Evolutionary conservation across 2,888 invertebrate species (phyloP).

Genomic region (Stictocephala bisonia): DNA sequence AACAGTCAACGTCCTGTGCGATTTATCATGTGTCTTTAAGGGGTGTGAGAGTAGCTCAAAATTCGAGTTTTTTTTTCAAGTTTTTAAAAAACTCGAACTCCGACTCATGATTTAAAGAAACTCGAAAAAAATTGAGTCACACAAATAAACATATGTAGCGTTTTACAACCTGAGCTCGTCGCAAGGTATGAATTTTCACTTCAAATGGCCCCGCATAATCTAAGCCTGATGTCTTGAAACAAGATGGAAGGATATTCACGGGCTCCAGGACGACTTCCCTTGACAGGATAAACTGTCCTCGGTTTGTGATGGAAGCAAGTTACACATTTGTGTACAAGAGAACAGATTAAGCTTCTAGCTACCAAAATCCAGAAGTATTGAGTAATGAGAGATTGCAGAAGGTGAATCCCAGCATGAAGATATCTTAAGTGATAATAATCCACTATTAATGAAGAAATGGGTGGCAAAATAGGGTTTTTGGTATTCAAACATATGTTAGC

Average conservation of each 20-base stretch:
- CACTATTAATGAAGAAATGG: background rate
- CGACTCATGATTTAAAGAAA: too few relatives aligned
- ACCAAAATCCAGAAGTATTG: background rate
- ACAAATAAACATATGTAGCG: constrained; percentile 3
- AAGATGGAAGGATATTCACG: background rate
- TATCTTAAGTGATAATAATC: constrained; percentile 6
- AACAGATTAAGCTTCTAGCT: background rate
- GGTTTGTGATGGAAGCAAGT: background rate
- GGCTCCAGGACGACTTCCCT: constrained; percentile 1
- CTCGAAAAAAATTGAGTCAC: too few relatives aligned
- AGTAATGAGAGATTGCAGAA: background rate
- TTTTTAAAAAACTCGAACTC: too few relatives aligned
- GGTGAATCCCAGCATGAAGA: background rate
- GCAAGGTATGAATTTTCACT: constrained; percentile 4
- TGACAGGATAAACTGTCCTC: background rate
- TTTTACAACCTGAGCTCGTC: constrained; percentile 1
- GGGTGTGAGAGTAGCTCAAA: too few relatives aligned
- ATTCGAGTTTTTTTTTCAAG: too few relatives aligned
- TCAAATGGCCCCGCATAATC: constrained; percentile 11
- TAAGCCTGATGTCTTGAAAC: background rate
- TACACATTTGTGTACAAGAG: background rate
- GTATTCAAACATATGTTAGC: background rate
- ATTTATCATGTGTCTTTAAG: too few relatives aligned
- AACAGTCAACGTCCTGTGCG: too few relatives aligned
- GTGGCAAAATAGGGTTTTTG: constrained; percentile 40